Evolutionary conservation across 2,888 invertebrate species (phyloP).

Genomic region (Papilio elwesi): DNA sequence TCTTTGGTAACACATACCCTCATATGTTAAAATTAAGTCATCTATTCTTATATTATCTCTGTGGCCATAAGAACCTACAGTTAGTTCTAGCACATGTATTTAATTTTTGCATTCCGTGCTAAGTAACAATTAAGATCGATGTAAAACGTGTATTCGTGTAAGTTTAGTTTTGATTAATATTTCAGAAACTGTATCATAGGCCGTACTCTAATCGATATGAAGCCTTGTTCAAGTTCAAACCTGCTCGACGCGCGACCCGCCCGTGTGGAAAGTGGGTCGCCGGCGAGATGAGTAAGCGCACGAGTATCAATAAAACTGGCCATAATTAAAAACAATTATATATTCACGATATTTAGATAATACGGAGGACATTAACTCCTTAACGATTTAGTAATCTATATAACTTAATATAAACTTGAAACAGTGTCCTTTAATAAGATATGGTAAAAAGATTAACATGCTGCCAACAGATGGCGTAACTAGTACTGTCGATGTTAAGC

Average conservation of each 20-base stretch:
- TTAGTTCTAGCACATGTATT: no score
- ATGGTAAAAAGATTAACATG: background rate
- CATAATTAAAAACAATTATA: background rate
- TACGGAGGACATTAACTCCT: no score
- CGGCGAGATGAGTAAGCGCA: slow-evolving; percentile 55
- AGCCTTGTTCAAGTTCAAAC: slow-evolving; percentile 52
- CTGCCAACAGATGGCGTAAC: slow-evolving; percentile 59
- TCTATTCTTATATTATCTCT: slow-evolving; percentile 18
- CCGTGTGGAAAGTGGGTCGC: slow-evolving; percentile 57
- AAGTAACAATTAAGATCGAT: no score
- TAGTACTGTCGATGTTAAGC: slow-evolving; percentile 35
- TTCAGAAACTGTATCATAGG: slow-evolving; percentile 36
- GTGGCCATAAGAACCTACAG: no score
- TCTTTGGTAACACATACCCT: no score
- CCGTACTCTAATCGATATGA: slow-evolving; percentile 29
- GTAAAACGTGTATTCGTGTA: no score
- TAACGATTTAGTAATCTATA: no score
- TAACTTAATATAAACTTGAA: no score
- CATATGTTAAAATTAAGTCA: slow-evolving; percentile 22
- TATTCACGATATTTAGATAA: background rate
- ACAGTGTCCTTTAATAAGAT: no score
- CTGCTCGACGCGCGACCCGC: slow-evolving; percentile 48
- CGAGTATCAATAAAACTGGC: slow-evolving; percentile 18
- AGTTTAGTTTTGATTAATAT: no score
- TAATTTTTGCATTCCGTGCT: no score